These are phyloP conservation scores for Pseudolycoriella hygida DNA, from an alignment of 2,888 invertebrate genomes.

Conservation along the genomic window DNA sequence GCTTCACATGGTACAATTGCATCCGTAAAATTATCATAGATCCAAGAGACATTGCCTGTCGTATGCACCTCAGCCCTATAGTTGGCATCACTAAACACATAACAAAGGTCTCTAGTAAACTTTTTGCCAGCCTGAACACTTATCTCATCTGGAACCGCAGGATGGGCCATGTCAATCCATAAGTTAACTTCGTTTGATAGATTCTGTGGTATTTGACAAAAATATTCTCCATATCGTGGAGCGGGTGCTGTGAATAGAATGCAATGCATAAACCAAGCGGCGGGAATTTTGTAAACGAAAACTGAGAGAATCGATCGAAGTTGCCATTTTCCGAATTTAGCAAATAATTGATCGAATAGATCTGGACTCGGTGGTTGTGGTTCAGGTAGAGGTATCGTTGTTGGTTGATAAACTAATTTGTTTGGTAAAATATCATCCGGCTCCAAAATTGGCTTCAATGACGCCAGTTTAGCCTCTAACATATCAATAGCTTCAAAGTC, in stretches of 20 bases:
- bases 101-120: constrained; percentile 5
- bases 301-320: constrained; percentile 13
- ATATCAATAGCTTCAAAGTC: too few species aligned
- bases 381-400: background rate
- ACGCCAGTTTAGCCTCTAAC: too few species aligned
- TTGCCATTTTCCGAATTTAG: constrained; percentile 15
- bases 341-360: constrained; percentile 9
- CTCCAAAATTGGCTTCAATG: too few species aligned
- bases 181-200: background rate
- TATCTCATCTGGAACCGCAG: background rate
- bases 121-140: background rate
- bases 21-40: background rate
- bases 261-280: constrained; percentile 19
- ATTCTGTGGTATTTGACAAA: constrained; percentile 12
- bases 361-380: background rate
- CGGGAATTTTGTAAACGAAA: constrained; percentile 15
- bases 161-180: constrained; percentile 8
- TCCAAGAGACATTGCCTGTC: background rate
- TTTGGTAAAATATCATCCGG: too few species aligned
- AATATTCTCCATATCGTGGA: constrained; percentile 12
- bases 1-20: constrained; percentile 4
- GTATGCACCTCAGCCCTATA: background rate
- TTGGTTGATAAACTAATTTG: background rate
- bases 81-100: constrained; percentile 5
- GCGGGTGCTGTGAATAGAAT: constrained; percentile 16